Percentiles rank a stretch among this genome's conserved stretches.
phyloP scores from a whole-genome alignment of 1,140 invertebrate species.

The Heliothis subflexa region DNA sequence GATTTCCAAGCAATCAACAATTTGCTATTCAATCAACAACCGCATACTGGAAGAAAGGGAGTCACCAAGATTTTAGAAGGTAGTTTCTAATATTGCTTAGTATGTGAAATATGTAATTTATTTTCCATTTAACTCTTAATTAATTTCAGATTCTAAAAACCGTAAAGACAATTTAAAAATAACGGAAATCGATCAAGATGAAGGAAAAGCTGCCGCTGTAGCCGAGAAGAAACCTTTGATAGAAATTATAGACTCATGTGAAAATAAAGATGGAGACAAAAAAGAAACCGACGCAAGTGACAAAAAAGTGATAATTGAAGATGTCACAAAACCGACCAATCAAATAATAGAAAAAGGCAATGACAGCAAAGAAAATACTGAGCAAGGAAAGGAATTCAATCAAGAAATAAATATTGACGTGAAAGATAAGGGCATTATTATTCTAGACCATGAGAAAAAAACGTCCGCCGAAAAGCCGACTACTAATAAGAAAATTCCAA shows the following conservation, averaged over 20 bases:
- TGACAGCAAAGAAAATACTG: neutral
- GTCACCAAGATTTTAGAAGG: constrained; percentile 51
- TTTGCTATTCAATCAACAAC: constrained; percentile 68
- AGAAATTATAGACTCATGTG: constrained; percentile 64
- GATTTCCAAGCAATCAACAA: constrained; percentile 68
- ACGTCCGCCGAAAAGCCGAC: constrained; percentile 49
- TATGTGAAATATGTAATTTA: too few relatives aligned
- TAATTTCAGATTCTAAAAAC: constrained; percentile 42
- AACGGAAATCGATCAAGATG: constrained; percentile 53
- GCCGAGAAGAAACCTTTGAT: constrained; percentile 65
- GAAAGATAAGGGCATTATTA: constrained; percentile 51
- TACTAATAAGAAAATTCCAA: constrained; percentile 24
- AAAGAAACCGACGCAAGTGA: constrained; percentile 21
- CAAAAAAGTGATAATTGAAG: constrained; percentile 50
- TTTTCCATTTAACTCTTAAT: neutral
- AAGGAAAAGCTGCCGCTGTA: constrained; percentile 29
- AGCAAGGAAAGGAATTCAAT: constrained; percentile 3
- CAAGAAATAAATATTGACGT: neutral
- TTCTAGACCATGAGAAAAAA: constrained; percentile 67
- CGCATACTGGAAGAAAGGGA: constrained; percentile 58
- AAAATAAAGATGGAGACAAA: constrained; percentile 45
- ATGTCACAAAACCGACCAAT: constrained; percentile 12
- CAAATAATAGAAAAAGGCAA: neutral
- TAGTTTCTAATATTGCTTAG: constrained; percentile 20
- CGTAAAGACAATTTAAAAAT: constrained; percentile 41